Evolutionary conservation across 2,113 vertebrate species (phyloP).

Genomic region (Pangasianodon gigas): DNA sequence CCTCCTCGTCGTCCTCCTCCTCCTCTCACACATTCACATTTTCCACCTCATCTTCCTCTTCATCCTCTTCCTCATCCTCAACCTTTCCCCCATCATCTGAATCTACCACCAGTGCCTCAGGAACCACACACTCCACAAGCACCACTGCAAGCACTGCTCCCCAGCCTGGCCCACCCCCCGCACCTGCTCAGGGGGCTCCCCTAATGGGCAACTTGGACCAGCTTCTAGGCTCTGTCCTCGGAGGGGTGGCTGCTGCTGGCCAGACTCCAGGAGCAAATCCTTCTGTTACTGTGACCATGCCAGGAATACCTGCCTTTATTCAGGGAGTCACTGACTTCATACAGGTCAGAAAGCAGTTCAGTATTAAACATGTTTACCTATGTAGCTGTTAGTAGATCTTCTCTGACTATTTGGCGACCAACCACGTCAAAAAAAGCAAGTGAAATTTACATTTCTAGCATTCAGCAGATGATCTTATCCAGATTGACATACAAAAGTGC

Average conservation of each 20-base stretch:
- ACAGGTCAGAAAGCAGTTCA: slow-evolving; percentile 71
- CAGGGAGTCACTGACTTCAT: slow-evolving; percentile 88
- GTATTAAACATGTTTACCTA: neutral
- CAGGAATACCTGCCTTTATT: slow-evolving; percentile 84
- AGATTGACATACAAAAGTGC: neutral
- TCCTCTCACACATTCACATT: slow-evolving; percentile 52
- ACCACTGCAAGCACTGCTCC: slow-evolving; percentile 60
- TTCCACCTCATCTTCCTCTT: slow-evolving; percentile 49
- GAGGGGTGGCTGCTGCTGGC: slow-evolving; percentile 66
- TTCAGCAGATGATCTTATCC: neutral
- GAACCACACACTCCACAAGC: slow-evolving; percentile 71
- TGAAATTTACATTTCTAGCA: neutral
- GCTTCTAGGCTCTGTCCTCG: slow-evolving; percentile 82
- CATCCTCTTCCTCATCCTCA: slow-evolving; percentile 49
- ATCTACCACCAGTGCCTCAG: slow-evolving; percentile 65
- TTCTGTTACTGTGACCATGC: slow-evolving; percentile 83
- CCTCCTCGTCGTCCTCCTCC: slow-evolving; percentile 51
- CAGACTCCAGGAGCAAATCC: slow-evolving; percentile 68
- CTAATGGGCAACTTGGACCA: slow-evolving; percentile 70
- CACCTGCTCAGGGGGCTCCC: slow-evolving; percentile 65
- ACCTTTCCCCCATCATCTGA: slow-evolving; percentile 57
- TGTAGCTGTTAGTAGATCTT: neutral
- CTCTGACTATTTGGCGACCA: neutral
- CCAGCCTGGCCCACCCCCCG: slow-evolving; percentile 52
- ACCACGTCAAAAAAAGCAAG: neutral